phyloP scores from a whole-genome alignment of 2,797 vertebrate species.

The Dipus sagitta region DNA sequence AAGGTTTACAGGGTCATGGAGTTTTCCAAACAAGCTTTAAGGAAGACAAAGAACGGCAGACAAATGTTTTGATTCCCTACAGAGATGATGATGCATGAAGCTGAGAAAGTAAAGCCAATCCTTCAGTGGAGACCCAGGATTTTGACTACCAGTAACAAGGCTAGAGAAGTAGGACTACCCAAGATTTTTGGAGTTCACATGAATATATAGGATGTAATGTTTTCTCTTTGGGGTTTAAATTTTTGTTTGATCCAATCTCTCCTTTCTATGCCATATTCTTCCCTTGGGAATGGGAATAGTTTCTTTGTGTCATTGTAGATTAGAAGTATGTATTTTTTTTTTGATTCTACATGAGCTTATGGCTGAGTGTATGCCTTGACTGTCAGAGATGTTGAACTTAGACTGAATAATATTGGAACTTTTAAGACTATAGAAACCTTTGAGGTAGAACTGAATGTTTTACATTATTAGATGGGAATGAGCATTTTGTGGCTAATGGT shows the following conservation, averaged over 20 bases:
- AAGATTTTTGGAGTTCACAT: too few relatives aligned
- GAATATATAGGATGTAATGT: too few relatives aligned
- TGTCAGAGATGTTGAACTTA: not conserved
- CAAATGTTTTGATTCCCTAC: not conserved
- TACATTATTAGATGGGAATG: too few relatives aligned
- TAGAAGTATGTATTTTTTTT: not conserved
- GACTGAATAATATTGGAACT: not conserved
- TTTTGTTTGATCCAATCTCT: too few relatives aligned
- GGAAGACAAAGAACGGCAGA: not conserved
- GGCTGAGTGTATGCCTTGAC: too few relatives aligned
- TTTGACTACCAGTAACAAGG: not conserved
- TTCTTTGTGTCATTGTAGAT: too few relatives aligned
- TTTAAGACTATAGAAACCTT: not conserved
- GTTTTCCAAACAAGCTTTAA: not conserved
- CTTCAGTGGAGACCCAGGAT: not conserved
- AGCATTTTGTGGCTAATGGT: not conserved
- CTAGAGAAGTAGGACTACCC: too few relatives aligned
- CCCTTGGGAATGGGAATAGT: not conserved
- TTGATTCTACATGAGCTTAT: not conserved
- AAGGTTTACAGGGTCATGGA: not conserved
- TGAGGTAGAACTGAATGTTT: not conserved
- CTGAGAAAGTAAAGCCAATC: not conserved
- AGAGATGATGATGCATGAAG: not conserved
- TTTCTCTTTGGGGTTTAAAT: too few relatives aligned
- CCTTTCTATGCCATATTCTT: not conserved